These are phyloP conservation scores for Macrotis lagotis DNA, from an alignment of 2,113 vertebrate genomes.

Conservation along the genomic window DNA sequence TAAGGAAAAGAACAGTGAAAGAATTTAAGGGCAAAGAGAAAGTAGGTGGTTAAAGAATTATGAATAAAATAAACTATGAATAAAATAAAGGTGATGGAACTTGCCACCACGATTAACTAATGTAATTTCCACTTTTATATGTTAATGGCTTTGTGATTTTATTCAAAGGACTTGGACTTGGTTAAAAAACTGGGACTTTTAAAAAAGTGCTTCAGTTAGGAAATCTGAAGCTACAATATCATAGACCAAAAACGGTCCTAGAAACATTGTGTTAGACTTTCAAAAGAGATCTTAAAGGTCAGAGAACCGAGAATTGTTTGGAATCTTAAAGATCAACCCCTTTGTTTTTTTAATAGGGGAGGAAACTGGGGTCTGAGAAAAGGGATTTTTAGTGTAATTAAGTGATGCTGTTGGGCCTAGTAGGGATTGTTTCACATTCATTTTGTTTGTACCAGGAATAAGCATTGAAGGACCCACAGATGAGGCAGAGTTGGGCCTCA, in stretches of 20 bases:
- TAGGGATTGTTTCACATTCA: neutral
- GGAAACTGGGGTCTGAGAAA: neutral
- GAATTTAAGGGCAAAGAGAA: neutral
- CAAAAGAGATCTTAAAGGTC: neutral
- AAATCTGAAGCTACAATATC: constrained; percentile 1
- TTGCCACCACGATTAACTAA: neutral
- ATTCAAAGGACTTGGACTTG: neutral
- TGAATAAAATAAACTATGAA: neutral
- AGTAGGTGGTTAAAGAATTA: neutral
- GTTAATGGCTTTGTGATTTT: neutral
- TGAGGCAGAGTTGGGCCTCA: too few species aligned
- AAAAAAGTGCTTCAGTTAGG: constrained; percentile 33
- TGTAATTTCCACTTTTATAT: neutral
- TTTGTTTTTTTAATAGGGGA: neutral
- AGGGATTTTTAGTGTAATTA: neutral
- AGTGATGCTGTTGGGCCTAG: neutral
- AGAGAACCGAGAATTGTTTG: neutral
- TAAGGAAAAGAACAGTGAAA: neutral
- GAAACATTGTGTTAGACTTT: neutral
- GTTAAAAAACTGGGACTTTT: neutral
- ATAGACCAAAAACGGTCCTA: neutral
- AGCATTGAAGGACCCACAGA: too few species aligned
- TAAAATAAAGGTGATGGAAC: too few species aligned
- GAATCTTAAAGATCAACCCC: neutral
- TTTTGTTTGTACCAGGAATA: neutral